Conservation (phyloP, 1,140 invertebrate species). For the Procambarus clarkii region DNA sequence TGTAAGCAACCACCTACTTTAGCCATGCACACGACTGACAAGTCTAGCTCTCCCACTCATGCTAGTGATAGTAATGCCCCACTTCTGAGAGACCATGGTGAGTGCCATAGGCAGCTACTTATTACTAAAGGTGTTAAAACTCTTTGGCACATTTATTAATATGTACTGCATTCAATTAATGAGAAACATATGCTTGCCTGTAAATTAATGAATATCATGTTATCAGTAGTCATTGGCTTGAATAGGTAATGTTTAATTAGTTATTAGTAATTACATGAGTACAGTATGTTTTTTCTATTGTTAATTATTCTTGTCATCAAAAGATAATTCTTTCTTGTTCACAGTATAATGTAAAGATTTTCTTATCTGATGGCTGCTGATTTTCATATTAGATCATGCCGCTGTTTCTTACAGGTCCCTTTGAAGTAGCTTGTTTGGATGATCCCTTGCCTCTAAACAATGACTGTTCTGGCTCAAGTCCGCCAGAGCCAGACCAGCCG, state of each 20-base stretch:
- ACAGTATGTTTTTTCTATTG: too few species aligned
- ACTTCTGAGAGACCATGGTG: constrained; percentile 41
- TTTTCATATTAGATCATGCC: neutral
- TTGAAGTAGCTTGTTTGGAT: constrained; percentile 72
- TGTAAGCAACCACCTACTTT: constrained; percentile 53
- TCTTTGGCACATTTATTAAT: neutral
- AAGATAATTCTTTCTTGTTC: too few species aligned
- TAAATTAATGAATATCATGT: too few species aligned
- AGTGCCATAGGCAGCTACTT: neutral
- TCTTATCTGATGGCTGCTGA: neutral
- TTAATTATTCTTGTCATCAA: too few species aligned
- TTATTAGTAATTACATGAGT: too few species aligned
- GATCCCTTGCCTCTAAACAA: constrained; percentile 68
- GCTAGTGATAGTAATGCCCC: constrained; percentile 38
- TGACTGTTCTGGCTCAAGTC: constrained; percentile 52
- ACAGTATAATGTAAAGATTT: too few species aligned
- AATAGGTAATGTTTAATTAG: too few species aligned
- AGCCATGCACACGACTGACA: constrained; percentile 32
- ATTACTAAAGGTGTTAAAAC: neutral
- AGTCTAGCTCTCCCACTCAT: constrained; percentile 46
- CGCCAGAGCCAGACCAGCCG: constrained; percentile 48
- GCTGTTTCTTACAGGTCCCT: constrained; percentile 45
- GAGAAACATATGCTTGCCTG: too few species aligned
- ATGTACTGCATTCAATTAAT: neutral
- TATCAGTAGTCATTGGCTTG: too few species aligned